Conservation (phyloP, 2,797 vertebrate species). For the Pipistrellus pygmaeus region DNA sequence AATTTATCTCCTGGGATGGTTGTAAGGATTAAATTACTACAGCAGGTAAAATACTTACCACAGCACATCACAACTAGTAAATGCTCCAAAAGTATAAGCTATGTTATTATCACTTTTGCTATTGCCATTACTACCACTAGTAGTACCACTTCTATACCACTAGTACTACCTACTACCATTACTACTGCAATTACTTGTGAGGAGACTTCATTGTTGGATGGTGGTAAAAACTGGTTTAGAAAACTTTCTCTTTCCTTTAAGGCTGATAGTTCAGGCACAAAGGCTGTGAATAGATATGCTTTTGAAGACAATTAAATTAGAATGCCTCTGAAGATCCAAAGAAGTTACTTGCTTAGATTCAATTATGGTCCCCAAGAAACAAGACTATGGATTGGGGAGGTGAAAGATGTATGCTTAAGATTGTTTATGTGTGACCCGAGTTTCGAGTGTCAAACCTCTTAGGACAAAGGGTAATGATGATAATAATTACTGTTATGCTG, state of each 20-base stretch:
- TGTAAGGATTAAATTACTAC: background rate
- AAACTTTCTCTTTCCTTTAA: constrained; percentile 6
- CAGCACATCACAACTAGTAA: background rate
- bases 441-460: background rate
- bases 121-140: background rate
- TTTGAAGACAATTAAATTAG: constrained; percentile 17
- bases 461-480: background rate
- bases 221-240: background rate
- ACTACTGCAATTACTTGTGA: background rate
- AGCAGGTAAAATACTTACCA: background rate
- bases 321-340: background rate
- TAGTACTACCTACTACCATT: background rate
- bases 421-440: background rate
- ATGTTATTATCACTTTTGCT: background rate
- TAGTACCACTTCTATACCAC: background rate
- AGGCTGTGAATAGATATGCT: background rate
- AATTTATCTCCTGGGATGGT: background rate
- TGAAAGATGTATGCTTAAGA: background rate
- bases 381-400: background rate
- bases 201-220: background rate
- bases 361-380: background rate
- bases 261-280: background rate
- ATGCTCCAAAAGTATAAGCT: background rate
- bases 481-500: background rate
- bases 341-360: background rate